These are phyloP conservation scores for Sphaeramia orbicularis DNA, from an alignment of 2,797 vertebrate species.

Conservation along the genomic window DNA sequence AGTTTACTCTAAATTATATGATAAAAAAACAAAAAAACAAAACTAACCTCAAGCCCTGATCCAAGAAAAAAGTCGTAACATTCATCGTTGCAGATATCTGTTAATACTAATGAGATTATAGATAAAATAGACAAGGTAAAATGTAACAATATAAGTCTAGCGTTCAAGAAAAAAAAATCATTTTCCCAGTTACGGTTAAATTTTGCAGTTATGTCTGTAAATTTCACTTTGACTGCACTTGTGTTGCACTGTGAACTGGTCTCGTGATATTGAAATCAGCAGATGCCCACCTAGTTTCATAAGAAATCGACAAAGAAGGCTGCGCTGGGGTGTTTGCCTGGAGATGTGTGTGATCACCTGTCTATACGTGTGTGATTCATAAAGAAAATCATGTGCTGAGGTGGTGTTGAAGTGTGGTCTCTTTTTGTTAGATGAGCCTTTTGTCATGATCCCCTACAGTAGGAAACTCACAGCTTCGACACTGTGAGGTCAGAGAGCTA, in stretches of 20 bases:
- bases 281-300: constrained; percentile 62
- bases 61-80: too few relatives aligned
- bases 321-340: constrained; percentile 39
- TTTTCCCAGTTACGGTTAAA: constrained; percentile 31
- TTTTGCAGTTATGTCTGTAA: constrained; percentile 52
- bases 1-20: too few relatives aligned
- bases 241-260: constrained; percentile 47
- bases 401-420: constrained; percentile 50
- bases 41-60: too few relatives aligned
- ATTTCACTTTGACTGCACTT: constrained; percentile 59
- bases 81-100: neutral
- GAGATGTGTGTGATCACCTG: constrained; percentile 55
- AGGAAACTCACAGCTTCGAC: constrained; percentile 23
- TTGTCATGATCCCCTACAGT: constrained; percentile 30
- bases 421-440: constrained; percentile 11
- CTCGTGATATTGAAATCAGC: constrained; percentile 94
- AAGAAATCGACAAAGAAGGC: too few relatives aligned
- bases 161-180: constrained; percentile 32
- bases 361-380: constrained; percentile 27
- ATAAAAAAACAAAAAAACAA: too few relatives aligned
- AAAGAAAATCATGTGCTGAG: constrained; percentile 16
- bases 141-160: constrained; percentile 1
- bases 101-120: neutral
- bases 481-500: constrained; percentile 44
- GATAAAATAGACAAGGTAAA: too few relatives aligned